Percentiles rank a stretch among this genome's conserved stretches.
phyloP scores from a whole-genome alignment of 2,888 invertebrate genomes.

The Hirtodrosophila trivittata region DNA sequence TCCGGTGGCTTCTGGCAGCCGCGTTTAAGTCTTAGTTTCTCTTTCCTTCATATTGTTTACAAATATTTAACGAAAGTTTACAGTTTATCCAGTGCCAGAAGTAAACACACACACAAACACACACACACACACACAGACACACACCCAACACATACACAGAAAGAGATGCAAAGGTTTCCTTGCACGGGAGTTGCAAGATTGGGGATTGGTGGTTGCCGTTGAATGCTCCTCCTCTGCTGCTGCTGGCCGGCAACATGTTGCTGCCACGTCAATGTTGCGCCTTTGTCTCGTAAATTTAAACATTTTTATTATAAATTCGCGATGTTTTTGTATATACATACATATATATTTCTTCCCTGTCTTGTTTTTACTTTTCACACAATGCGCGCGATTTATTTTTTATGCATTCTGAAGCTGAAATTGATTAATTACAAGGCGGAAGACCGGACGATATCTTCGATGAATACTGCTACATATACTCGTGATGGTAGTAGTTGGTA shows the following conservation, averaged over 20 bases:
- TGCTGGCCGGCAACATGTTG: slow-evolving; percentile 60
- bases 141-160: slow-evolving; percentile 7
- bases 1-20: slow-evolving; percentile 54
- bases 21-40: slow-evolving; percentile 49
- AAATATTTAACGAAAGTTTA: slow-evolving; percentile 69
- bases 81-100: slow-evolving; percentile 47
- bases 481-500: no score
- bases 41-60: slow-evolving; percentile 53
- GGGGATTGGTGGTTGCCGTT: slow-evolving; percentile 31
- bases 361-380: slow-evolving; percentile 57
- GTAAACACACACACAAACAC: slow-evolving; percentile 23
- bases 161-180: slow-evolving; percentile 13
- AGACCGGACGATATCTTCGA: slow-evolving; percentile 35
- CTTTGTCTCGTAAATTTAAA: slow-evolving; percentile 74
- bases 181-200: slow-evolving; percentile 11
- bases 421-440: slow-evolving; percentile 75
- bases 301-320: slow-evolving; percentile 68
- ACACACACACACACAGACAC: slow-evolving; percentile 16
- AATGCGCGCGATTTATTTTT: slow-evolving; percentile 67
- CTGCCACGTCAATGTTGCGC: slow-evolving; percentile 66
- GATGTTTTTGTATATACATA: slow-evolving; percentile 20
- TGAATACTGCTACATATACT: background rate
- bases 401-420: slow-evolving; percentile 64
- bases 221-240: slow-evolving; percentile 12
- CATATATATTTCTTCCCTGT: slow-evolving; percentile 11